These are phyloP conservation scores for Hypomecis atomaria DNA, from an alignment of 2,888 invertebrate genomes.

Conservation along the genomic window DNA sequence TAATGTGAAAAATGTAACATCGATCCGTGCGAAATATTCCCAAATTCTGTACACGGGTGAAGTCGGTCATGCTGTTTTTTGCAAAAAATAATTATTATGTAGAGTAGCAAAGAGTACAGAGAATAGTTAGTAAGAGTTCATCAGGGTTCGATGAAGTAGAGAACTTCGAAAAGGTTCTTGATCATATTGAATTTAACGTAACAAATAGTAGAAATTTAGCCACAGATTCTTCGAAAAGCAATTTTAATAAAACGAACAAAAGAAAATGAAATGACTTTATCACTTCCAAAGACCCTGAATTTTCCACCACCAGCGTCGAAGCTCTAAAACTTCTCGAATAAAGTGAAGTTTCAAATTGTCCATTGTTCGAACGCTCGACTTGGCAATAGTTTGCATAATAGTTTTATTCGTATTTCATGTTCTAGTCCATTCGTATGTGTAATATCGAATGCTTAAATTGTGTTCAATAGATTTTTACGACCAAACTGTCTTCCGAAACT, in stretches of 20 bases:
- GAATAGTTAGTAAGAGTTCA: too few species aligned
- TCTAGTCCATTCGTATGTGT: slow-evolving; percentile 58
- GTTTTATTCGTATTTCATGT: slow-evolving; percentile 73
- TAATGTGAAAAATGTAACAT: too few species aligned
- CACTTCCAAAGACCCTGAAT: slow-evolving; percentile 49
- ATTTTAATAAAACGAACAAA: slow-evolving; percentile 43
- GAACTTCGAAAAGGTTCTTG: not conserved
- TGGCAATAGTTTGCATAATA: slow-evolving; percentile 75
- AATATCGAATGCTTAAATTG: slow-evolving; percentile 61
- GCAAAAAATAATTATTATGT: too few species aligned
- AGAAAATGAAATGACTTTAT: slow-evolving; percentile 45
- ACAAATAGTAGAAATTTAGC: slow-evolving; percentile 11
- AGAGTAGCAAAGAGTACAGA: not conserved
- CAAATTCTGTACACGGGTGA: too few species aligned
- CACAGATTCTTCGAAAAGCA: slow-evolving; percentile 20
- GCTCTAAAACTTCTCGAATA: slow-evolving; percentile 61
- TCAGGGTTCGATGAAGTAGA: too few species aligned
- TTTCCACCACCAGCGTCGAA: slow-evolving; percentile 49
- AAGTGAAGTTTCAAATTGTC: slow-evolving; percentile 59
- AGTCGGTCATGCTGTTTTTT: too few species aligned
- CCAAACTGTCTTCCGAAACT: slow-evolving; percentile 43
- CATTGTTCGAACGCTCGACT: slow-evolving; percentile 64
- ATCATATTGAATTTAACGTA: not conserved
- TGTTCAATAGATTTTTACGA: slow-evolving; percentile 57
- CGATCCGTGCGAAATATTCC: too few species aligned